Conservation (phyloP, 2,113 vertebrate genomes). For the Diadophis punctatus region DNA sequence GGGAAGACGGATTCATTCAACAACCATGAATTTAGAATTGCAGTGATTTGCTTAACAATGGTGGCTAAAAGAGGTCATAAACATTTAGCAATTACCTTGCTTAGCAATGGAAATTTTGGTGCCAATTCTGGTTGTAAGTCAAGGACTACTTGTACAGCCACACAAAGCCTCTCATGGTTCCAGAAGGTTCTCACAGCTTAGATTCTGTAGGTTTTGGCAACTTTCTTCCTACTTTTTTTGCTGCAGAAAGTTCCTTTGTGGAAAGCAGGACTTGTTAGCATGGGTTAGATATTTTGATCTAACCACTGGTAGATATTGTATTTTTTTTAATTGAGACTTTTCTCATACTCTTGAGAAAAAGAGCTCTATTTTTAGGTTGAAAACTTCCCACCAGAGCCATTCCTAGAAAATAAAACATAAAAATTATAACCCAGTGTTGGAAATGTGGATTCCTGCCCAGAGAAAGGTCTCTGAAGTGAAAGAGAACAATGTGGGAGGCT, state of each 20-base stretch:
- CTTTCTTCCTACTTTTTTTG: neutral
- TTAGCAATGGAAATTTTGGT: neutral
- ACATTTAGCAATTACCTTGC: neutral
- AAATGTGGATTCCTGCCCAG: neutral
- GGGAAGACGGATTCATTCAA: neutral
- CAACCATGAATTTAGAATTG: neutral
- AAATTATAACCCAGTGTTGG: neutral
- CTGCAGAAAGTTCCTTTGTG: neutral
- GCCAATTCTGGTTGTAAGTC: neutral
- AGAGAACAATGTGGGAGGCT: neutral
- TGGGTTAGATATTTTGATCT: neutral
- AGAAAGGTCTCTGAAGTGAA: neutral
- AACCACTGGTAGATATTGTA: neutral
- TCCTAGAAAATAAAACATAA: neutral
- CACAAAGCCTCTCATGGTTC: neutral
- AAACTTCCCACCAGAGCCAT: neutral
- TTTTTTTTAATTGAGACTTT: neutral
- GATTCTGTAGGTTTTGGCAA: neutral
- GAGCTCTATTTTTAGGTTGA: neutral
- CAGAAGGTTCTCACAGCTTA: neutral
- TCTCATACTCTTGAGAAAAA: neutral
- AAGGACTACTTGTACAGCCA: neutral
- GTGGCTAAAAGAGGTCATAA: neutral
- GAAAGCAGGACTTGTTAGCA: neutral
- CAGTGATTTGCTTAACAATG: neutral